These are phyloP conservation scores for Zaprionus obscuricornis DNA, from an alignment of 2,888 invertebrate species.

Conservation along the genomic window DNA sequence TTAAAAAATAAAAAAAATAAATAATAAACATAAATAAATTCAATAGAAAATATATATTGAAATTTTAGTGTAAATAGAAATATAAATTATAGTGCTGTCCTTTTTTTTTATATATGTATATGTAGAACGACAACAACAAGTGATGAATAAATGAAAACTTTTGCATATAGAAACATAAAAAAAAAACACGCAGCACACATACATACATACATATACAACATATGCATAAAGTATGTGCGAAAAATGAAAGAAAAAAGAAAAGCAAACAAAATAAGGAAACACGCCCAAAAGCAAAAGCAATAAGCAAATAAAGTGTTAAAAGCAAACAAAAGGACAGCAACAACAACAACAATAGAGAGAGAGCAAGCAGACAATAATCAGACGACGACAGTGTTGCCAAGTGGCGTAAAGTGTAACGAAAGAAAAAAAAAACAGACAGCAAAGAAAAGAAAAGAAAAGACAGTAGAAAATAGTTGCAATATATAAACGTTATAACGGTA, in stretches of 20 bases:
- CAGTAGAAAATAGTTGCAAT: too few species aligned
- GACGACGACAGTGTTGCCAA: constrained; percentile 50
- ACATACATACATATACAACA: constrained; percentile 1
- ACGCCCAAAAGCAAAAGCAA: constrained; percentile 43
- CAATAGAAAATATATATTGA: too few species aligned
- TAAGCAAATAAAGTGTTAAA: constrained; percentile 40
- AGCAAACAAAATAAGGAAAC: constrained; percentile 43
- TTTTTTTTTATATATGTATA: too few species aligned
- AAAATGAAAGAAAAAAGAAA: too few species aligned
- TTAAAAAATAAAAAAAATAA: too few species aligned
- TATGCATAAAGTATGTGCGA: neutral
- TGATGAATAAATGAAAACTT: constrained; percentile 36
- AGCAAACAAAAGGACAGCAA: constrained; percentile 21
- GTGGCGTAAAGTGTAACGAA: constrained; percentile 47
- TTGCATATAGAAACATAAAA: constrained; percentile 24
- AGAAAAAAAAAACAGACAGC: constrained; percentile 46
- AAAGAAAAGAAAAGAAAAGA: too few species aligned
- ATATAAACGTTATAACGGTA: constrained; percentile 17
- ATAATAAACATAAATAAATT: too few species aligned
- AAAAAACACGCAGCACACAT: constrained; percentile 12
- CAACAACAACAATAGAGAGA: constrained; percentile 19
- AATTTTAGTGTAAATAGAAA: too few species aligned
- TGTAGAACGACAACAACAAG: constrained; percentile 49
- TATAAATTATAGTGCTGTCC: too few species aligned
- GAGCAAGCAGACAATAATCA: neutral